These are phyloP conservation scores for Phaedon cochleariae DNA, from an alignment of 2,888 invertebrate genomes.

Conservation along the genomic window DNA sequence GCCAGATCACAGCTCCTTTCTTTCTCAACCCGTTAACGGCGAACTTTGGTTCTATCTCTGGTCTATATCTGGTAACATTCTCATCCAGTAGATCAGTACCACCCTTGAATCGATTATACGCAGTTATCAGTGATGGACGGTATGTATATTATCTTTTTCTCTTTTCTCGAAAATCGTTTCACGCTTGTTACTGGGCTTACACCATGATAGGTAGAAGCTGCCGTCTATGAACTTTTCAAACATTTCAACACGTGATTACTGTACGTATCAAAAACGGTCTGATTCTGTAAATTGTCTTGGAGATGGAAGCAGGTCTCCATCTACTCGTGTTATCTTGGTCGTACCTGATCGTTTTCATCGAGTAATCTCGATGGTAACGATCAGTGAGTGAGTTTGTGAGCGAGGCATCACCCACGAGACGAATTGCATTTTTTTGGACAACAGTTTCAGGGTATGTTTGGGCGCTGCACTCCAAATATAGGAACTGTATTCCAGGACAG, in stretches of 20 bases:
- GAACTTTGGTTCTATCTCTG: constrained; percentile 5
- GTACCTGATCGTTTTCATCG: no score
- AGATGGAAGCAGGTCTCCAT: constrained; percentile 1
- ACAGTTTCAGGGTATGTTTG: no score
- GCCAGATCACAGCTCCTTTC: no score
- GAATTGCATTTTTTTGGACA: no score
- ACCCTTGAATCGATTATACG: constrained; percentile 23
- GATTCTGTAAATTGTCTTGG: no score
- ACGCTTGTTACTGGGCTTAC: constrained; percentile 12
- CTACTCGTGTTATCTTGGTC: background rate
- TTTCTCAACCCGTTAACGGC: no score
- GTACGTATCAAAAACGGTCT: background rate
- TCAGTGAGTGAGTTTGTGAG: no score
- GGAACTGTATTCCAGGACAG: no score
- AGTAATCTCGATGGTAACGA: no score
- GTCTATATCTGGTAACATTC: constrained; percentile 27
- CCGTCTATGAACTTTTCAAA: constrained; percentile 33
- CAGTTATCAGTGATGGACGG: constrained; percentile 22
- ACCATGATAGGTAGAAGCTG: constrained; percentile 27
- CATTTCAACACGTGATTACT: constrained; percentile 21
- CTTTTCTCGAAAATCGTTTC: constrained; percentile 13
- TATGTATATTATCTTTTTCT: constrained; percentile 17
- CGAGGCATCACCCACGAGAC: no score
- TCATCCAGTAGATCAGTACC: constrained; percentile 33
- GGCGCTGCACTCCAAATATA: no score